phyloP scores from a whole-genome alignment of 2,797 vertebrate species.

The Chelmon rostratus region DNA sequence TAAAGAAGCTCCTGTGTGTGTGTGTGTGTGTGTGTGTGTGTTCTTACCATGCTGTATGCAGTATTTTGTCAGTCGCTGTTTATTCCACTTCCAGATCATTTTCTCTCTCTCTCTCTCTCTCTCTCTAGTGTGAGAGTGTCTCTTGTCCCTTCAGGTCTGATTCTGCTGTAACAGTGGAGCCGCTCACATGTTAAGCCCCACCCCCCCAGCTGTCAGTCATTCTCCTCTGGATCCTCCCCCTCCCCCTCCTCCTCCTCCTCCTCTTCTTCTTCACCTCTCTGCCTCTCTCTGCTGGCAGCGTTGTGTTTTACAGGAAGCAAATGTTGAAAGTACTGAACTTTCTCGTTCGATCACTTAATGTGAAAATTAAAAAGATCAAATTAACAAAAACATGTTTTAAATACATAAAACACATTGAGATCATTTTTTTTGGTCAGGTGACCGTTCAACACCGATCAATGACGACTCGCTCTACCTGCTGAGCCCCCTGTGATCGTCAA shows the following conservation, averaged over 20 bases:
- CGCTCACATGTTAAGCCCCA: conserved; percentile 65
- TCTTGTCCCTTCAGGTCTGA: conserved; percentile 52
- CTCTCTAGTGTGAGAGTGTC: conserved; percentile 34
- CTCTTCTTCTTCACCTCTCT: conserved; percentile 29
- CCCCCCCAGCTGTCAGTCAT: conserved; percentile 66
- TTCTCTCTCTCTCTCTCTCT: conserved; percentile 6
- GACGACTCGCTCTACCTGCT: too few species aligned
- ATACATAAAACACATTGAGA: too few species aligned
- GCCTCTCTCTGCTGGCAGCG: conserved; percentile 52
- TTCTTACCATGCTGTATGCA: conserved; percentile 79
- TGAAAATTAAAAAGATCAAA: too few species aligned
- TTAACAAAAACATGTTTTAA: too few species aligned
- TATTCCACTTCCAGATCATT: conserved; percentile 68
- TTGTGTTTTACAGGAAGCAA: background rate
- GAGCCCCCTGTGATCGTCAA: too few species aligned
- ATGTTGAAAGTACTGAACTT: too few species aligned
- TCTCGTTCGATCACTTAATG: too few species aligned
- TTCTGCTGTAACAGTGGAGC: conserved; percentile 57
- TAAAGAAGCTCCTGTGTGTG: background rate
- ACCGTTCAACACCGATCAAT: too few species aligned
- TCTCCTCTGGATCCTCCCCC: background rate
- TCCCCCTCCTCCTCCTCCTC: background rate
- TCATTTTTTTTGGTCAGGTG: too few species aligned
- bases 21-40: background rate
- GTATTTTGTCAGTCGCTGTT: conserved; percentile 40